These are phyloP conservation scores for Enteromius unitaeniatus DNA, from an alignment of 2,797 vertebrate genomes.

Conservation along the genomic window DNA sequence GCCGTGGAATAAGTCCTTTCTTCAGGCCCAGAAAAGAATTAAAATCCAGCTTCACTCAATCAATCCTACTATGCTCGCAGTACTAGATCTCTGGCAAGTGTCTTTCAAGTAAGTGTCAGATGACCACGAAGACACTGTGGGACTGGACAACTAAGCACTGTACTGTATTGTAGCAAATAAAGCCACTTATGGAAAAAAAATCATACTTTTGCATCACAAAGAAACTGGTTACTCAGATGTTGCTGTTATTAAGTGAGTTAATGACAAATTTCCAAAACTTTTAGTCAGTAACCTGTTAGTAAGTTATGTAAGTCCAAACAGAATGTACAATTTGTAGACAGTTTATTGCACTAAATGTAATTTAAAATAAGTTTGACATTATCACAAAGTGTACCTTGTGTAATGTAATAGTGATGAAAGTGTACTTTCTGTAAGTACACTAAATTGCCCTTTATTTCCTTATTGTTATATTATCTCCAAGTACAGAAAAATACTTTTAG, in stretches of 20 bases:
- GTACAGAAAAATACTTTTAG: background rate
- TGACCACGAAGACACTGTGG: background rate
- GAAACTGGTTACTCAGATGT: constrained; percentile 79
- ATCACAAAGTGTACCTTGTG: background rate
- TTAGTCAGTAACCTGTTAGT: background rate
- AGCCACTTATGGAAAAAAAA: background rate
- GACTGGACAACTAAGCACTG: background rate
- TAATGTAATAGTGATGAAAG: background rate
- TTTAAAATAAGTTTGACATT: background rate
- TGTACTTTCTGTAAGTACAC: background rate
- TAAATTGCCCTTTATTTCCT: background rate
- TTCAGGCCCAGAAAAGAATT: constrained; percentile 73
- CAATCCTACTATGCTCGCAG: constrained; percentile 82
- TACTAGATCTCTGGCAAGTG: constrained; percentile 82
- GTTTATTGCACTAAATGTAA: background rate
- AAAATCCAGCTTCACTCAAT: constrained; percentile 79
- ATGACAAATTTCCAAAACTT: background rate
- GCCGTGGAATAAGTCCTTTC: constrained; percentile 84
- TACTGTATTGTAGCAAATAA: background rate
- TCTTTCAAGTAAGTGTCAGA: constrained; percentile 79
- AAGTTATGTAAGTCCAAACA: background rate
- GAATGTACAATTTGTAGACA: background rate
- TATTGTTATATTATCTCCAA: background rate
- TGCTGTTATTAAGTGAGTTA: constrained; percentile 76
- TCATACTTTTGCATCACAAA: constrained; percentile 56